Base-by-base conservation (phyloP, 53 echinoderm and acorn worm genomes). In the Arbacia lixula region DNA sequence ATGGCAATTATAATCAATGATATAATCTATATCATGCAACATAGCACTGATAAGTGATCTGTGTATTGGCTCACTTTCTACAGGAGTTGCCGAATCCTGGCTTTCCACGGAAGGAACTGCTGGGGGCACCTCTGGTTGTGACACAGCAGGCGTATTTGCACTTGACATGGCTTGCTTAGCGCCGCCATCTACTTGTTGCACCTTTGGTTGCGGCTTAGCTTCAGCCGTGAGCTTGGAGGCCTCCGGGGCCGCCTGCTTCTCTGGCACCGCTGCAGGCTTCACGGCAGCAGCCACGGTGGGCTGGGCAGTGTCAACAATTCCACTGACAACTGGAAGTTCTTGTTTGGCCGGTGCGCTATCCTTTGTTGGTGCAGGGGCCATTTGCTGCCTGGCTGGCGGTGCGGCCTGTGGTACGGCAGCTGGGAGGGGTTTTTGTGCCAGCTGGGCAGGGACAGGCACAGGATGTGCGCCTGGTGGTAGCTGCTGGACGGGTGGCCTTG, bases 91-190 rank as follows among this genome's bases (percentile, higher is more conserved):
- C 22, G 60, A 12, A 12, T 58, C 77, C 17, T 77, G 58, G 39
- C 26, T 77, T 21, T 77, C 77, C 25, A 58, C 36, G 26, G 35
- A 36, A 39, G 77, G 36, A 25, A 60, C 41, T 61, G 69, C 46
- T 75, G 72, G 36, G 71, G 30, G 36, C 20, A 67, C 65, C 37
- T 35, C 71, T 60, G 60, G 61, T 21, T 37, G 56, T 60, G 68
- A 60, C 41, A 71, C 75, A 31, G 49, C 42, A 29, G 43, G 82
- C 17, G 26, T 64, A 81, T 64, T 81, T 63, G 82, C 82, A 81
- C 63, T 81, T 62, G 65, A 40, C 12, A n/a, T 8, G n/a, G 16
- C 29, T 42, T 63, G 52, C 16, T 63, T 43, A 28, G 43, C 6
- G 27, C 9, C 65, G 64, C 39, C 50, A 1, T 73, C 63, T 33